These are phyloP conservation scores for Amblyopsis rosae DNA, from an alignment of 2,113 vertebrate species.

Conservation along the genomic window DNA sequence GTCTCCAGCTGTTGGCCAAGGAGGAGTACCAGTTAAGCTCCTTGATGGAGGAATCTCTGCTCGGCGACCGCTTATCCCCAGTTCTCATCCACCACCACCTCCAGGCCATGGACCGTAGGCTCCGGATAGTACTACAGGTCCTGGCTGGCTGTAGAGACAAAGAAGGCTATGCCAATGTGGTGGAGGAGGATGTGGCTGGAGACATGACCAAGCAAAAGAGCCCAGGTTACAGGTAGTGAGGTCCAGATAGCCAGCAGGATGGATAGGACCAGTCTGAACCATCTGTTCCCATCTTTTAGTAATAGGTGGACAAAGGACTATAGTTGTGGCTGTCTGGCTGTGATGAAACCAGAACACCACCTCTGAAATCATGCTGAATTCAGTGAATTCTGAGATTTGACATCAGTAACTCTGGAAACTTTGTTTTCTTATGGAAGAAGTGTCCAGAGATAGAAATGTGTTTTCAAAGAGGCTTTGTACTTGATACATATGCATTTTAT, in stretches of 20 bases:
- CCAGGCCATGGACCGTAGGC: slow-evolving; percentile 90
- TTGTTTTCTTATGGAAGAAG: slow-evolving; percentile 48
- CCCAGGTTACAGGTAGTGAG: slow-evolving; percentile 86
- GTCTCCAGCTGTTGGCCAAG: slow-evolving; percentile 90
- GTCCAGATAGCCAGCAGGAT: slow-evolving; percentile 22
- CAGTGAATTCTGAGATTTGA: slow-evolving; percentile 88
- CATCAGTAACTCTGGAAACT: slow-evolving; percentile 62
- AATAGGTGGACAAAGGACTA: slow-evolving; percentile 40
- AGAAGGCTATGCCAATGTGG: slow-evolving; percentile 81
- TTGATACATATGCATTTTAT: slow-evolving; percentile 54
- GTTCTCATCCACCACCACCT: slow-evolving; percentile 88
- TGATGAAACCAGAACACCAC: slow-evolving; percentile 69
- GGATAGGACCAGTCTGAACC: slow-evolving; percentile 4
- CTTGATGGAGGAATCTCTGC: slow-evolving; percentile 92
- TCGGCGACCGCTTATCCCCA: slow-evolving; percentile 83
- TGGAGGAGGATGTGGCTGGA: slow-evolving; percentile 84
- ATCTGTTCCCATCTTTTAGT: slow-evolving; percentile 8
- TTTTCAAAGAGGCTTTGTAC: slow-evolving; percentile 43
- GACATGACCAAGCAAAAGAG: slow-evolving; percentile 70
- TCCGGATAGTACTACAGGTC: slow-evolving; percentile 85
- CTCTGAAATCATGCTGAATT: slow-evolving; percentile 79
- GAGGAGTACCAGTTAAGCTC: slow-evolving; percentile 90
- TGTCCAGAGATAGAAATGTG: slow-evolving; percentile 30
- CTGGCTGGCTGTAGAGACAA: slow-evolving; percentile 87
- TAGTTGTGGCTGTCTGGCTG: slow-evolving; percentile 43